Evolutionary conservation across 2,888 invertebrate genomes (phyloP).

Genomic region (Amiota minor): DNA sequence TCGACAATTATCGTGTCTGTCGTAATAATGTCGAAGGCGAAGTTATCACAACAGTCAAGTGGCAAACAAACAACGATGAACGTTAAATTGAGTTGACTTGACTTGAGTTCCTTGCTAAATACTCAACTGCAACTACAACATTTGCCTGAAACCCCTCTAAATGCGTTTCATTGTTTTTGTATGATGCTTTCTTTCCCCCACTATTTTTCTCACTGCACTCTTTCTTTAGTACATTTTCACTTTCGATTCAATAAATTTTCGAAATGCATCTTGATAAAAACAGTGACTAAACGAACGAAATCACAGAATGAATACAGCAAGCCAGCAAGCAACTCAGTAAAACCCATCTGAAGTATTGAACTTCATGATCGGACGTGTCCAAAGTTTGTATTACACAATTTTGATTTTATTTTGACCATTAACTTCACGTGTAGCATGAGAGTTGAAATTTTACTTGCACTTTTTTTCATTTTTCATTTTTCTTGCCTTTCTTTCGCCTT

Average conservation of each 20-base stretch:
- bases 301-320: constrained; percentile 36
- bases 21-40: background rate
- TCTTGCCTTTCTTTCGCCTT: background rate
- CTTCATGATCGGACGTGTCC: constrained; percentile 26
- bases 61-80: background rate
- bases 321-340: constrained; percentile 37
- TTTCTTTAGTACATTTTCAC: constrained; percentile 56
- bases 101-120: background rate
- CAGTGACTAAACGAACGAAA: constrained; percentile 29
- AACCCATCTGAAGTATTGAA: constrained; percentile 42
- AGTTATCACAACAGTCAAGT: background rate
- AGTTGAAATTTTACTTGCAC: background rate
- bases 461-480: background rate
- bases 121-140: too few species aligned
- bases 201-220: too few species aligned
- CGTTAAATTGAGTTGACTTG: background rate
- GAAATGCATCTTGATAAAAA: constrained; percentile 44
- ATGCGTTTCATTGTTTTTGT: constrained; percentile 28
- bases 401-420: background rate
- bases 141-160: background rate
- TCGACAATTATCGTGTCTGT: constrained; percentile 50
- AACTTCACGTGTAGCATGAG: background rate
- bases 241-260: constrained; percentile 61
- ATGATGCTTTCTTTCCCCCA: background rate
- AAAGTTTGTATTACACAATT: background rate